Conservation (phyloP, 2,797 vertebrate species). For the Sciurus vulgaris region DNA sequence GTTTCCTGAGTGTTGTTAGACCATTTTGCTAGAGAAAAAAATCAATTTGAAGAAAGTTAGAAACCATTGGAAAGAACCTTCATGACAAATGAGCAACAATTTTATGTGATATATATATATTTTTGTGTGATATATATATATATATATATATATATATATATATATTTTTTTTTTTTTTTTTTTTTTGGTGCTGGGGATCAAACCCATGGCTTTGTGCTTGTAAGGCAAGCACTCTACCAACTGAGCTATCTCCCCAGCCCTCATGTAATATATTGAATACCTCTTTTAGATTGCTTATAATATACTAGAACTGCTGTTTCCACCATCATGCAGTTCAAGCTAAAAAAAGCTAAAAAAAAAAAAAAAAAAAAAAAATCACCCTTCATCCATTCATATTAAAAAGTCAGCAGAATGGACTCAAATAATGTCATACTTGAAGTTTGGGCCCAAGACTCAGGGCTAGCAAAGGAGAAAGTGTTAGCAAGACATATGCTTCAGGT, state of each 20-base stretch:
- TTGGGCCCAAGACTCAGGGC: background rate
- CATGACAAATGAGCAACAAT: background rate
- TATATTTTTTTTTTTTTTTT: no score
- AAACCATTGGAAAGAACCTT: background rate
- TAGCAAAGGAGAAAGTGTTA: background rate
- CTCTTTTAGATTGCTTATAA: background rate
- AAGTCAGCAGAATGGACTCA: background rate
- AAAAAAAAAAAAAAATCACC: constrained; percentile 13
- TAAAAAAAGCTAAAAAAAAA: constrained; percentile 37
- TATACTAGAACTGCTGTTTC: background rate
- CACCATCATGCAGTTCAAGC: background rate
- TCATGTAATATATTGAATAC: background rate
- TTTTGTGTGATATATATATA: no score
- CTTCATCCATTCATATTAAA: background rate
- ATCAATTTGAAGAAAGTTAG: background rate
- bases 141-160: no score
- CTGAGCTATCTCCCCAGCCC: no score
- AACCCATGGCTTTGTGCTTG: no score
- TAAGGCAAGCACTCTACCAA: no score
- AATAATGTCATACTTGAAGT: background rate
- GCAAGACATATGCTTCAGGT: background rate
- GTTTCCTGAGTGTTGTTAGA: background rate
- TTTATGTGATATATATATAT: background rate
- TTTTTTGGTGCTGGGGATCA: no score
- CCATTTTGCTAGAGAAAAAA: constrained; percentile 24